Evolutionary conservation across 2,113 vertebrate genomes (phyloP).

Genomic region (Zosterops hypoxanthus): DNA sequence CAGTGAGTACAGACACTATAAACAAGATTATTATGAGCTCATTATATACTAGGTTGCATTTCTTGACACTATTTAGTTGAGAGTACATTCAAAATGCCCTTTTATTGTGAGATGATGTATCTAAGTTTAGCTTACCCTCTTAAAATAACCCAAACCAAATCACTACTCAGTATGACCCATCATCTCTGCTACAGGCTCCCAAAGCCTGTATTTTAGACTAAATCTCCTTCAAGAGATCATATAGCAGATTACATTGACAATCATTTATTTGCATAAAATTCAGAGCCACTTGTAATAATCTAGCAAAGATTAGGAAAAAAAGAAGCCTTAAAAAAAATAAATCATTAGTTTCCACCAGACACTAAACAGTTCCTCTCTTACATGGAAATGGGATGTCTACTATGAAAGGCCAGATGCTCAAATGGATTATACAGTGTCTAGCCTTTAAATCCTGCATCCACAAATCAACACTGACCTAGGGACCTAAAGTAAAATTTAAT

Average conservation of each 20-base stretch:
- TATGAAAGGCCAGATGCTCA: slow-evolving; percentile 42
- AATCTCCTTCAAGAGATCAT: slow-evolving; percentile 18
- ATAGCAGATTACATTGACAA: neutral
- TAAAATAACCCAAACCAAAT: neutral
- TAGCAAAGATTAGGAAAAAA: neutral
- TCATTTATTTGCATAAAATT: slow-evolving; percentile 15
- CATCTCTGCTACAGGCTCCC: neutral
- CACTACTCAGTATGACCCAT: neutral
- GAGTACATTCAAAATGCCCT: neutral
- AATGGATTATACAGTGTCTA: slow-evolving; percentile 49
- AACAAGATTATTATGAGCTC: neutral
- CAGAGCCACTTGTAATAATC: neutral
- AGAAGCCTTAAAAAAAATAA: neutral
- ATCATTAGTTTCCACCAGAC: neutral
- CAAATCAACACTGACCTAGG: slow-evolving; percentile 50
- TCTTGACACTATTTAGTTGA: neutral
- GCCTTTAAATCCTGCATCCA: slow-evolving; percentile 20
- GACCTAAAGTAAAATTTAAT: slow-evolving; percentile 32
- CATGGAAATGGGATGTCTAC: neutral
- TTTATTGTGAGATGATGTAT: neutral
- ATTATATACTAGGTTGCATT: neutral
- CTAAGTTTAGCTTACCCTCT: neutral
- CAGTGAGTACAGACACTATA: neutral
- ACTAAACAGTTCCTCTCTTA: neutral
- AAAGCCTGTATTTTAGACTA: neutral